A percentile compares a stretch with the other conserved stretches of the same genome.
Conservation (phyloP, 2,797 vertebrate genomes). For the Cirrhinus mrigala region DNA sequence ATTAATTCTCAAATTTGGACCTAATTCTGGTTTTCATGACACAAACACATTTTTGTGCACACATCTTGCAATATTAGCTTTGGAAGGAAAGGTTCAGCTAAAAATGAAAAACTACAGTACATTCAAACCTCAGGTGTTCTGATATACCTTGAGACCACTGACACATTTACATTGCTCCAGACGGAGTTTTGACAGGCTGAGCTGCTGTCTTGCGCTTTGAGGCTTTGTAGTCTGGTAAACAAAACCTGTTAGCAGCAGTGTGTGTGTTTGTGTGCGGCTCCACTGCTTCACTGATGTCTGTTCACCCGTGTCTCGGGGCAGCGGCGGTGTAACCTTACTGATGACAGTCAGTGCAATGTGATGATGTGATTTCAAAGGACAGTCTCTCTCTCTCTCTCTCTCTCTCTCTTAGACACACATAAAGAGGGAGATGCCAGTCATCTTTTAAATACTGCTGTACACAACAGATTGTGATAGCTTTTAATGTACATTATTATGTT, state of each 20-base stretch:
- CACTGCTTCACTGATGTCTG: constrained; percentile 49
- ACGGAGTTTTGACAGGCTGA: constrained; percentile 44
- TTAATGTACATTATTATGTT: background rate
- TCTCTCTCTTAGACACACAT: background rate
- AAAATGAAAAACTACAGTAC: background rate
- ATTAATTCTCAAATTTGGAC: background rate
- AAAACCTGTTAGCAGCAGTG: constrained; percentile 22
- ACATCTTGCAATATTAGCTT: background rate
- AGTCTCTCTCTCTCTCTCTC: background rate
- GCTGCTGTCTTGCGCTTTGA: constrained; percentile 6
- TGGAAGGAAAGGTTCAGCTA: background rate
- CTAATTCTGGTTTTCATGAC: background rate
- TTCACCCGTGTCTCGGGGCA: constrained; percentile 57
- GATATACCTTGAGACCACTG: constrained; percentile 7
- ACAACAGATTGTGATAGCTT: background rate
- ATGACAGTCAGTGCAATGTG: constrained; percentile 66
- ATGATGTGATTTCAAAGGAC: constrained; percentile 58
- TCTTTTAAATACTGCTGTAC: background rate
- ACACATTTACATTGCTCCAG: constrained; percentile 43
- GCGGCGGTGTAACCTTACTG: constrained; percentile 53
- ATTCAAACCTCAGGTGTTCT: constrained; percentile 22
- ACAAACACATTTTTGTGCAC: background rate
- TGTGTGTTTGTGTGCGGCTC: constrained; percentile 53
- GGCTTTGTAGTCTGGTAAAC: constrained; percentile 40
- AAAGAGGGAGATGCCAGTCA: background rate